Percentiles rank a stretch among this genome's conserved stretches.
These are phyloP conservation scores for Hermaeophaga mercurialis DNA, from an alignment of 2,888 invertebrate species.

Conservation along the genomic window DNA sequence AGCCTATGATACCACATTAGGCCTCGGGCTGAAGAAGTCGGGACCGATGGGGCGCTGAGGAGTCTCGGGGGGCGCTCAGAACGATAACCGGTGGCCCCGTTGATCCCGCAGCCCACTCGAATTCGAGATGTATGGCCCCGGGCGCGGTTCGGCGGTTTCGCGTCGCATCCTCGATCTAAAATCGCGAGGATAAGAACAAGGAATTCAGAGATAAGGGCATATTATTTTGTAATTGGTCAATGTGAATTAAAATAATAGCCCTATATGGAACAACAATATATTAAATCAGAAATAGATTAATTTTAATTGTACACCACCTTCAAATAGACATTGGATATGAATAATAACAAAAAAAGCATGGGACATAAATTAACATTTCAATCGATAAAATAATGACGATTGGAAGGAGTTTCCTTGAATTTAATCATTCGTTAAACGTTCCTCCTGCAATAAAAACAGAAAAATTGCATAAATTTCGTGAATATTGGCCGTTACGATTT, in stretches of 20 bases:
- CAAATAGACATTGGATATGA: too few species aligned
- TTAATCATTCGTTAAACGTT: slow-evolving; percentile 52
- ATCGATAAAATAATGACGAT: not conserved
- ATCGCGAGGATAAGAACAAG: slow-evolving; percentile 1
- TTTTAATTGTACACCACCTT: too few species aligned
- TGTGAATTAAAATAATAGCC: too few species aligned
- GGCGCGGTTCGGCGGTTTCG: slow-evolving; percentile 51
- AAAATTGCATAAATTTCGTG: slow-evolving; percentile 53
- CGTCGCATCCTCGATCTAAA: not conserved
- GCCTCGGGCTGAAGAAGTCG: slow-evolving; percentile 49
- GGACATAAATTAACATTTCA: too few species aligned
- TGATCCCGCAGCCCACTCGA: slow-evolving; percentile 34
- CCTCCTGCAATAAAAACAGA: slow-evolving; percentile 49
- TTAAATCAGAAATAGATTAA: too few species aligned
- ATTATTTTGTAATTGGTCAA: too few species aligned
- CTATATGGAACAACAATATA: too few species aligned
- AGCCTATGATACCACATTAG: slow-evolving; percentile 63
- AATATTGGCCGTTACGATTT: slow-evolving; percentile 53
- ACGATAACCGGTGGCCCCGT: slow-evolving; percentile 50
- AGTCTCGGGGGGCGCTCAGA: slow-evolving; percentile 31
- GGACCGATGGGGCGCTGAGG: slow-evolving; percentile 2
- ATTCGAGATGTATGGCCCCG: slow-evolving; percentile 52
- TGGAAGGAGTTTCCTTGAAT: slow-evolving; percentile 30
- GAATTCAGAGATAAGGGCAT: not conserved
- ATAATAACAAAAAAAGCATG: too few species aligned